These are phyloP conservation scores for Malthinus seriepunctatus DNA, from an alignment of 2,888 invertebrate genomes.

Conservation along the genomic window DNA sequence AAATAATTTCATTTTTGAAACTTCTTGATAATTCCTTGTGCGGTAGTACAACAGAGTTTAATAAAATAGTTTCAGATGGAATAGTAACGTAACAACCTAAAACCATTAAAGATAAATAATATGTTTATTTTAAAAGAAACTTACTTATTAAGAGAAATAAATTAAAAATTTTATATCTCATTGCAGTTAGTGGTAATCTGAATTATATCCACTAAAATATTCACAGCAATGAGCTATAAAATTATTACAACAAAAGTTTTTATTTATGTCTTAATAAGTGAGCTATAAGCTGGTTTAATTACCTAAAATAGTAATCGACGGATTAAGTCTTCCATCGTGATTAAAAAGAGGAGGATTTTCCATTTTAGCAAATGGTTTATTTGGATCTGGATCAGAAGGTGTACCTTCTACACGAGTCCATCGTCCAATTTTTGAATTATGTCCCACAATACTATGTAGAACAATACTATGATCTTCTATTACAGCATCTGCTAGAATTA, in stretches of 20 bases:
- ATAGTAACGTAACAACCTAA: constrained; percentile 89
- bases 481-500: constrained; percentile 83
- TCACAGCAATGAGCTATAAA: too few relatives aligned
- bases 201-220: too few relatives aligned
- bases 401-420: constrained; percentile 96
- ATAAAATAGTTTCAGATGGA: constrained; percentile 88
- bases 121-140: too few relatives aligned
- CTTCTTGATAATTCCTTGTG: constrained; percentile 94
- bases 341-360: constrained; percentile 95
- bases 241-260: too few relatives aligned
- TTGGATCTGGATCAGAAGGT: constrained; percentile 97
- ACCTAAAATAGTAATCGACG: constrained; percentile 97
- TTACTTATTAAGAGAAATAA: too few relatives aligned
- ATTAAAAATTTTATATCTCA: too few relatives aligned
- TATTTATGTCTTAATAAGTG: too few relatives aligned
- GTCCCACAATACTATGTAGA: constrained; percentile 82
- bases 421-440: constrained; percentile 81
- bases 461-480: constrained; percentile 88
- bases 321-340: constrained; percentile 89
- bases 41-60: constrained; percentile 97
- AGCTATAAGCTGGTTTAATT: too few relatives aligned
- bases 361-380: constrained; percentile 98
- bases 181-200: too few relatives aligned
- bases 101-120: constrained; percentile 42
- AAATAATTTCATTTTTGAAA: constrained; percentile 97